These are phyloP conservation scores for Acanthaster planci DNA, from an alignment of 35 echinoderm and acorn worm species.

Conservation along the genomic window DNA sequence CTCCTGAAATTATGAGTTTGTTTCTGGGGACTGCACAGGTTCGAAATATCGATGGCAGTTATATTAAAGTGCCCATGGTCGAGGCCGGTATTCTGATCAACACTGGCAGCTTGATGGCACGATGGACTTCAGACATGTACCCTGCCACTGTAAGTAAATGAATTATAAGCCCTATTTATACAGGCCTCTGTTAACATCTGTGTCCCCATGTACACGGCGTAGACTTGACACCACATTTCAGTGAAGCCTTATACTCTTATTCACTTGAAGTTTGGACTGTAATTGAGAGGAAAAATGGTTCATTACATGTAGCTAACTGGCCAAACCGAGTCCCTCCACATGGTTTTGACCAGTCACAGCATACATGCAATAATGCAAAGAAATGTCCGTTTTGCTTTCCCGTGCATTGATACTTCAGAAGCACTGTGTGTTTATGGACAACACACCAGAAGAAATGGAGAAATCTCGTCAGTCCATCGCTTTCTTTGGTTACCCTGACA, in stretches of 20 bases:
- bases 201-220: no score
- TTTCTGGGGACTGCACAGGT: constrained; percentile 56
- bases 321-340: no score
- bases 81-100: constrained; percentile 82
- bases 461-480: constrained; percentile 71
- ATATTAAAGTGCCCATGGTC: constrained; percentile 64
- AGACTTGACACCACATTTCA: no score
- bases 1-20: no score
- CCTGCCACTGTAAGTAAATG: constrained; percentile 81
- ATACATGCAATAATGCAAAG: no score
- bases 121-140: constrained; percentile 84
- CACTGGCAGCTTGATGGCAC: constrained; percentile 80
- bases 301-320: no score
- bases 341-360: no score
- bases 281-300: no score
- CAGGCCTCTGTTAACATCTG: no score
- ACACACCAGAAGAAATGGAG: neutral
- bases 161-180: no score
- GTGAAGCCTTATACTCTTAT: no score
- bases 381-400: neutral
- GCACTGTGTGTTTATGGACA: constrained; percentile 1
- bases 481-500: constrained; percentile 81
- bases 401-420: neutral
- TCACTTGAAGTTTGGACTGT: no score
- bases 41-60: constrained; percentile 53